Conservation (phyloP, 2,888 invertebrate species). For the Listrodromus nycthemerus region DNA sequence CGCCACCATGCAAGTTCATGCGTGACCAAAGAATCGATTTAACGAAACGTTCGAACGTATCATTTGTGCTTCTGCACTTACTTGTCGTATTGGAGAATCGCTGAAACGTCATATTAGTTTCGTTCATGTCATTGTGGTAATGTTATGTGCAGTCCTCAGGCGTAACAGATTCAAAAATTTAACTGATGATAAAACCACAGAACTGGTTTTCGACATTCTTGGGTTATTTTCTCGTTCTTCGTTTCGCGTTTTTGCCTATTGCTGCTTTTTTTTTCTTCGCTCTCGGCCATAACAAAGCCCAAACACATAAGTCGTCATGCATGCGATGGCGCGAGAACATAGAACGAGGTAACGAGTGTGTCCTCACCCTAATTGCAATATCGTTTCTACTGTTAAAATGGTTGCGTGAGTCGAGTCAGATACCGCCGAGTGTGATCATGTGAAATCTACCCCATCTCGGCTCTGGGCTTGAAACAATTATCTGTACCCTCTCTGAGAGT, state of each 20-base stretch:
- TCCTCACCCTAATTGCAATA: slow-evolving; percentile 44
- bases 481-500: slow-evolving; percentile 31
- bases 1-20: not conserved
- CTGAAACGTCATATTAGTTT: not conserved
- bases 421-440: slow-evolving; percentile 68
- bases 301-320: slow-evolving; percentile 19
- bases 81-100: slow-evolving; percentile 1
- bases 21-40: slow-evolving; percentile 18
- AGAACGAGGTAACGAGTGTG: slow-evolving; percentile 49
- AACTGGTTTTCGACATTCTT: not conserved
- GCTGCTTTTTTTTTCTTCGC: slow-evolving; percentile 6
- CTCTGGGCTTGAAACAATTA: slow-evolving; percentile 64
- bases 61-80: slow-evolving; percentile 3
- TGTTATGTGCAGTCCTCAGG: not conserved
- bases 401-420: slow-evolving; percentile 45
- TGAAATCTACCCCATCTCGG: slow-evolving; percentile 75
- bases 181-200: slow-evolving; percentile 4
- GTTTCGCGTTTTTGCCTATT: not conserved
- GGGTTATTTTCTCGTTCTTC: not conserved
- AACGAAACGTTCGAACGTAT: not conserved
- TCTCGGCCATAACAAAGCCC: not conserved
- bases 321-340: slow-evolving; percentile 11
- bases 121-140: not conserved
- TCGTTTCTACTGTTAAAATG: slow-evolving; percentile 37
- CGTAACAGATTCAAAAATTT: not conserved